Conservation (phyloP, 2,888 invertebrate species). For the Belgica antarctica region DNA sequence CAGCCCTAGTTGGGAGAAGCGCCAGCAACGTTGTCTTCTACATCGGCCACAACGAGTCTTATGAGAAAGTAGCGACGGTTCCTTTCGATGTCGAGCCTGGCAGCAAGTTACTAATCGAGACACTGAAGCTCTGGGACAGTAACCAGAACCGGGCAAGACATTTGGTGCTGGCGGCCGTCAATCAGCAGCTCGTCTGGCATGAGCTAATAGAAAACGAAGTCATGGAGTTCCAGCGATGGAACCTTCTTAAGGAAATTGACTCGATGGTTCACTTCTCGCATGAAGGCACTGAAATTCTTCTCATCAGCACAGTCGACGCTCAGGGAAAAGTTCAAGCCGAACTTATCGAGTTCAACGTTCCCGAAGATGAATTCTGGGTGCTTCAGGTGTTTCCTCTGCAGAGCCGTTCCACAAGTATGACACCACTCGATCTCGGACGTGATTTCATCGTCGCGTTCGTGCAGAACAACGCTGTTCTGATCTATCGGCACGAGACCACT, state of each 20-base stretch:
- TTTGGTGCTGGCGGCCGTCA: constrained; percentile 46
- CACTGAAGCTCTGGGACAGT: constrained; percentile 50
- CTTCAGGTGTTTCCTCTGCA: constrained; percentile 50
- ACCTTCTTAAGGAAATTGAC: constrained; percentile 47
- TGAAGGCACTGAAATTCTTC: constrained; percentile 48
- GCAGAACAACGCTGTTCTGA: constrained; percentile 48
- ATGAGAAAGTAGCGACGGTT: constrained; percentile 17
- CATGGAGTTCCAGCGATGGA: constrained; percentile 50
- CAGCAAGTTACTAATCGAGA: constrained; percentile 46
- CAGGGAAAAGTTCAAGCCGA: constrained; percentile 47
- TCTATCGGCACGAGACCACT: constrained; percentile 50
- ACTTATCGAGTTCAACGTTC: constrained; percentile 50
- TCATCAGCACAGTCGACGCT: constrained; percentile 46
- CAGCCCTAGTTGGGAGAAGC: constrained; percentile 49
- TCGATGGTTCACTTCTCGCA: constrained; percentile 48
- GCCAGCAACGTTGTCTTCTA: constrained; percentile 48
- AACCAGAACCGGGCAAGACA: constrained; percentile 48
- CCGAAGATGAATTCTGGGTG: constrained; percentile 51
- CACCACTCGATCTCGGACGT: constrained; percentile 50
- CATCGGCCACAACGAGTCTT: constrained; percentile 43
- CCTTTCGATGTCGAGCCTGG: neutral
- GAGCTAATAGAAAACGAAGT: constrained; percentile 45
- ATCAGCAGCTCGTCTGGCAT: constrained; percentile 50
- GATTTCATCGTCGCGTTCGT: constrained; percentile 51
- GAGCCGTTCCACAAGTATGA: constrained; percentile 47